phyloP scores from a whole-genome alignment of 2,888 invertebrate genomes.

The Lycophotia porphyrea region DNA sequence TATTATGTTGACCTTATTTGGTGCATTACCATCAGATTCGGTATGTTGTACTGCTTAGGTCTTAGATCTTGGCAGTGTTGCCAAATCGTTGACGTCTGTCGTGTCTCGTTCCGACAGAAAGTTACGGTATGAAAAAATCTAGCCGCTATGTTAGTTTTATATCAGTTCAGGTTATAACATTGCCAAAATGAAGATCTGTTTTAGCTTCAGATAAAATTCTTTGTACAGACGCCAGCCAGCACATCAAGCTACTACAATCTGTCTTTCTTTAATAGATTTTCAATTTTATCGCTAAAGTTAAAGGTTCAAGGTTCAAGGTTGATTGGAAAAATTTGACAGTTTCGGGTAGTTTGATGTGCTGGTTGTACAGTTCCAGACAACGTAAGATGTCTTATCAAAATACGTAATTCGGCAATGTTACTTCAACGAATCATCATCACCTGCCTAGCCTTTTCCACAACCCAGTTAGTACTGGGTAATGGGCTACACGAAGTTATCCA shows the following conservation, averaged over 20 bases:
- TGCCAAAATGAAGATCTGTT: not conserved
- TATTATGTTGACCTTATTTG: not conserved
- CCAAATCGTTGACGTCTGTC: slow-evolving; percentile 49
- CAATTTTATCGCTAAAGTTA: no score
- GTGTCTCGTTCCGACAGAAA: slow-evolving; percentile 18
- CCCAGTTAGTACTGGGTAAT: no score
- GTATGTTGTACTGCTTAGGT: slow-evolving; percentile 16
- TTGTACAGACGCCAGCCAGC: no score
- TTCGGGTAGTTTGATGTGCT: no score
- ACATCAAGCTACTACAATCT: no score
- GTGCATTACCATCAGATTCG: slow-evolving; percentile 12
- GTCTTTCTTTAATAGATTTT: no score
- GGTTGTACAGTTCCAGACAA: not conserved
- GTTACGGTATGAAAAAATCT: slow-evolving; percentile 28
- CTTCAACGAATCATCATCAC: no score
- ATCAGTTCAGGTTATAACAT: slow-evolving; percentile 11
- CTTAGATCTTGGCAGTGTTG: slow-evolving; percentile 51
- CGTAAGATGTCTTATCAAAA: not conserved
- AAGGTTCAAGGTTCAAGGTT: no score
- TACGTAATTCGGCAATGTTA: not conserved
- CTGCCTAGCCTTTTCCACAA: no score
- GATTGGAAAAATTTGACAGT: no score
- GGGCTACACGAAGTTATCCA: not conserved
- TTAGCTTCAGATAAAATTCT: not conserved
- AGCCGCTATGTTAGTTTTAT: slow-evolving; percentile 26